These are phyloP conservation scores for Crossoptilon crossoptilon DNA, from an alignment of 2,797 vertebrate species.

Conservation along the genomic window DNA sequence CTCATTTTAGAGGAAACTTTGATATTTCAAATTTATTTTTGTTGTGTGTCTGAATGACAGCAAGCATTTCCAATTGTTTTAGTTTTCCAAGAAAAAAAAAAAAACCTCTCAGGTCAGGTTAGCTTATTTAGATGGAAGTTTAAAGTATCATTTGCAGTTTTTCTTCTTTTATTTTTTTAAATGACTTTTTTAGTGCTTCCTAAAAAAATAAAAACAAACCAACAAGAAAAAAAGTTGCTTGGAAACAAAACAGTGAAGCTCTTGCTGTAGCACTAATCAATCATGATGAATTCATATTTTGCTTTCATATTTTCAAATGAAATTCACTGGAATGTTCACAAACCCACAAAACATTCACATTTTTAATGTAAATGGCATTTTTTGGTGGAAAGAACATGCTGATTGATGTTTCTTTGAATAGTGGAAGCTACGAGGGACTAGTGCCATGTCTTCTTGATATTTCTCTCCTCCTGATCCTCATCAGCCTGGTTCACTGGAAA, in stretches of 20 bases:
- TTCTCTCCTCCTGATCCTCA: not conserved
- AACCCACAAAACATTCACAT: not conserved
- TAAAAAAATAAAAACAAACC: not conserved
- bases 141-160: not conserved
- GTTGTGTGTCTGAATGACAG: constrained; percentile 7
- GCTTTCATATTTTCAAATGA: not conserved
- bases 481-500: not conserved
- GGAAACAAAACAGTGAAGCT: not conserved
- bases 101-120: not conserved
- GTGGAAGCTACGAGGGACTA: not conserved
- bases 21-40: constrained; percentile 49
- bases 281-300: not conserved
- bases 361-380: not conserved
- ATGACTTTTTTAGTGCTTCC: not conserved
- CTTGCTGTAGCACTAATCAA: not conserved
- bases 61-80: constrained; percentile 2
- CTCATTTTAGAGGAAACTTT: constrained; percentile 30
- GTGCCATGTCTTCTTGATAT: not conserved
- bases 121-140: not conserved
- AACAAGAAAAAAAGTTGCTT: not conserved
- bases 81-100: not conserved
- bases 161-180: not conserved
- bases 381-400: not conserved
- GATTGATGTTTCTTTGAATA: not conserved
- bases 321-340: not conserved